Evolutionary conservation across 2,113 vertebrate species (phyloP).

Genomic region (Carassius auratus): DNA sequence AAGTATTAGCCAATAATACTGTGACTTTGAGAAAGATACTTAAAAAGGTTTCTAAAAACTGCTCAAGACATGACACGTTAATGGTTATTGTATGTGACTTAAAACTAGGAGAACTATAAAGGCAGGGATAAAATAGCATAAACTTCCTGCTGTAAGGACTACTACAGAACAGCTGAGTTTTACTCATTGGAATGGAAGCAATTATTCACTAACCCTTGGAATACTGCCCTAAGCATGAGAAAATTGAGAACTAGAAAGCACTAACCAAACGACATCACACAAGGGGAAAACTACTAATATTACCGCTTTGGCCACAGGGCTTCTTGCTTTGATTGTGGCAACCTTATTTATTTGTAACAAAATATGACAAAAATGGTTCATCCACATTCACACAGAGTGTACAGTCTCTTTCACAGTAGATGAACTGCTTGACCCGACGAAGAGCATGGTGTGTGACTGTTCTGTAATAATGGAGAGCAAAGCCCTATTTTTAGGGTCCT

Average conservation of each 20-base stretch:
- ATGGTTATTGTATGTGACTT: not conserved
- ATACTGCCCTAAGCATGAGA: not conserved
- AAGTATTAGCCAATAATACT: not conserved
- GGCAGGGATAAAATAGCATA: not conserved
- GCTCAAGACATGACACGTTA: not conserved
- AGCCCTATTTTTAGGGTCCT: constrained; percentile 58
- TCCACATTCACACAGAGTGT: not conserved
- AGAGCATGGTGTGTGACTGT: constrained; percentile 4
- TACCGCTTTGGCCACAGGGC: not conserved
- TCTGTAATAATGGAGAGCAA: constrained; percentile 50
- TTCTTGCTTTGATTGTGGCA: not conserved
- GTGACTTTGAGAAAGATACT: not conserved
- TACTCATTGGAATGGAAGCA: not conserved
- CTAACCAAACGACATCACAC: no score
- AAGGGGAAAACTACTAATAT: not conserved
- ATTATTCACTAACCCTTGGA: not conserved
- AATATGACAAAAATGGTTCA: not conserved
- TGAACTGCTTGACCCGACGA: not conserved
- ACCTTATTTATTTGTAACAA: not conserved
- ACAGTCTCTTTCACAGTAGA: not conserved
- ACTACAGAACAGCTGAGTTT: not conserved
- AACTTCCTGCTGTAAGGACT: not conserved
- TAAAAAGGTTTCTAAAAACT: constrained; percentile 1
- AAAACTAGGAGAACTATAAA: not conserved
- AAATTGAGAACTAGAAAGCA: not conserved